Percentiles rank a stretch among this genome's conserved stretches.
These are phyloP conservation scores for Mormyrus lacerda DNA, from an alignment of 2,113 vertebrate genomes.

Conservation along the genomic window DNA sequence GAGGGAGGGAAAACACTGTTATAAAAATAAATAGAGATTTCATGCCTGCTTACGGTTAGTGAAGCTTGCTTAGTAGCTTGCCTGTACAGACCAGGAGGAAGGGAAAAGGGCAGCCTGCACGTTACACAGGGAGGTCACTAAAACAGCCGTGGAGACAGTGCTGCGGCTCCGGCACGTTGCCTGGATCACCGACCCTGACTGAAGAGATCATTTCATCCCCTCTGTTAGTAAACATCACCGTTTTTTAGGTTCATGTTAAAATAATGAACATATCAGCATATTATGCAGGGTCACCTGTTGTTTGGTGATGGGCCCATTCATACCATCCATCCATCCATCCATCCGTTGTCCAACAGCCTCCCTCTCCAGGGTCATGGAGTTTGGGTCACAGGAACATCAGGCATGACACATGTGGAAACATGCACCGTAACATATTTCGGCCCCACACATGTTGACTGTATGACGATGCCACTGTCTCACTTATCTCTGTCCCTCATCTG, in stretches of 20 bases:
- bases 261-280: neutral
- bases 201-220: neutral
- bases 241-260: neutral
- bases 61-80: constrained; percentile 47
- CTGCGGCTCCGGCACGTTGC: neutral
- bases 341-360: neutral
- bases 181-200: neutral
- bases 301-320: neutral
- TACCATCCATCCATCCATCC: neutral
- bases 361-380: neutral
- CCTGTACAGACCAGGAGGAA: constrained; percentile 38
- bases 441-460: too few relatives aligned
- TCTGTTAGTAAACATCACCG: neutral
- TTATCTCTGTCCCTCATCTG: too few relatives aligned
- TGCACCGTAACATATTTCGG: too few relatives aligned
- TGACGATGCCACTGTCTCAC: too few relatives aligned
- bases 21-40: constrained; percentile 63
- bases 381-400: neutral
- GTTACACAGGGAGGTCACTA: neutral
- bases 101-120: neutral
- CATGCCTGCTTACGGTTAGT: constrained; percentile 56
- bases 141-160: neutral
- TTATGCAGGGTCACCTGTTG: neutral
- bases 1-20: constrained; percentile 42
- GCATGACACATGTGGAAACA: too few relatives aligned